phyloP scores from a whole-genome alignment of 2,797 vertebrate genomes.

The Sebastes itinus region DNA sequence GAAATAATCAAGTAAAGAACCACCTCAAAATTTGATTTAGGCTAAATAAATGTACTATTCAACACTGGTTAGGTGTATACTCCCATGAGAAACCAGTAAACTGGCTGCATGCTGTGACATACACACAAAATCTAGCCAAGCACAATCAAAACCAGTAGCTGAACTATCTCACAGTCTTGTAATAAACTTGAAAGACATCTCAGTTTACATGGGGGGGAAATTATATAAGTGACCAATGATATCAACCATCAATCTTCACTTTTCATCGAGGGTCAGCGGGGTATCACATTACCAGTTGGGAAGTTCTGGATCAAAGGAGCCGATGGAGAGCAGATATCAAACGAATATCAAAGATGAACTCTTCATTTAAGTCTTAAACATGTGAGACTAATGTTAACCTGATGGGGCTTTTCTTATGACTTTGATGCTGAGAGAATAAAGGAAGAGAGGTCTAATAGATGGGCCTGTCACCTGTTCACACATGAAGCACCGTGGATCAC shows the following conservation, averaged over 20 bases:
- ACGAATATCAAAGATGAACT: constrained; percentile 76
- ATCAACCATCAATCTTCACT: constrained; percentile 30
- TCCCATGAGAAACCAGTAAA: background rate
- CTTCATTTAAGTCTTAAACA: constrained; percentile 65
- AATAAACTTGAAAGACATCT: constrained; percentile 8
- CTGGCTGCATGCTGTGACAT: background rate
- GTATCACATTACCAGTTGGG: constrained; percentile 32
- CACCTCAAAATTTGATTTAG: background rate
- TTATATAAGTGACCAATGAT: constrained; percentile 6
- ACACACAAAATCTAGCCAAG: background rate
- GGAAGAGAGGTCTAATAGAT: constrained; percentile 43
- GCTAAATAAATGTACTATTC: background rate
- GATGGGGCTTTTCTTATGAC: constrained; percentile 71
- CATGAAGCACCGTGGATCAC: constrained; percentile 62
- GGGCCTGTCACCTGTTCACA: constrained; percentile 71
- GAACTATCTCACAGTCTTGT: background rate
- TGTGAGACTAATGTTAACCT: constrained; percentile 62
- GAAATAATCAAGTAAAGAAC: background rate
- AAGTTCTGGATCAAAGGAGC: constrained; percentile 56
- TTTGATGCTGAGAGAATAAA: constrained; percentile 78
- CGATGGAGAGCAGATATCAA: constrained; percentile 63
- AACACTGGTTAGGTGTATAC: too few species aligned
- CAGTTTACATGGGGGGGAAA: background rate
- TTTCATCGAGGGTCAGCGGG: constrained; percentile 46
- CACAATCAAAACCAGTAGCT: background rate